Base-by-base conservation (phyloP, 2,888 invertebrate genomes). In the Sylvicola cinctus region DNA sequence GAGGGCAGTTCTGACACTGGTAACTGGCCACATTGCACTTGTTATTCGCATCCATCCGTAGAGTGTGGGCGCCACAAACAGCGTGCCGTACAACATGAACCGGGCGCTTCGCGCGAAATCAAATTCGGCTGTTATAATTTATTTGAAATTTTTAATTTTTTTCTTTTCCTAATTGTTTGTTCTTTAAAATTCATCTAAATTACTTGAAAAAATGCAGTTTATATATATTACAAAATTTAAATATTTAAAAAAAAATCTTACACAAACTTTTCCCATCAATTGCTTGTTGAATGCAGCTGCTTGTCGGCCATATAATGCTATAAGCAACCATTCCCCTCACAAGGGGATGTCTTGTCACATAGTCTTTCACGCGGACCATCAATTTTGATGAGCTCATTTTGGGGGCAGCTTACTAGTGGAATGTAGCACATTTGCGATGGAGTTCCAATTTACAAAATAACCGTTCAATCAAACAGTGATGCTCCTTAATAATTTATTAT, bases 11-110 rank as follows among this genome's bases (percentile, higher is more conserved):
- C 64, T 66, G 27, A 84, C 48, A 38, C 70, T 67, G 39, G 64
- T 69, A 32, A 70, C 69, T 16, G 84, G 84, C 75, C 80, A 81
- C 53, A 83, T 61, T 34, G 65, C 62, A 43, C 69, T 70, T 12
- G 80, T 75, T 33, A 80, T 54, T 49, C 70, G 73, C 31, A 87
- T 60, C 84, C 84, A 84, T 36, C 68, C 66, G 47, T 79, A 83
- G 1, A 84, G 55, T 4, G 79, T 78, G 11, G 84, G 84, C 2
- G 83, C 84, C 13, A 79, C 78, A 54, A 76, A 80, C 32, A 76
- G 66, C 6, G 76, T 70, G n/a, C 83, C 84, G 53, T 77, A 83
- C 33, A 81, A 46, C 46, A 78, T 72, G 57, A 75, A 85, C 39
- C 81, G 64, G 26, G 71, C 55, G 41, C 72, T 70, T 49, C 77